These are phyloP conservation scores for Meriones psammophilus DNA, from an alignment of 2,797 vertebrate genomes.

Conservation along the genomic window DNA sequence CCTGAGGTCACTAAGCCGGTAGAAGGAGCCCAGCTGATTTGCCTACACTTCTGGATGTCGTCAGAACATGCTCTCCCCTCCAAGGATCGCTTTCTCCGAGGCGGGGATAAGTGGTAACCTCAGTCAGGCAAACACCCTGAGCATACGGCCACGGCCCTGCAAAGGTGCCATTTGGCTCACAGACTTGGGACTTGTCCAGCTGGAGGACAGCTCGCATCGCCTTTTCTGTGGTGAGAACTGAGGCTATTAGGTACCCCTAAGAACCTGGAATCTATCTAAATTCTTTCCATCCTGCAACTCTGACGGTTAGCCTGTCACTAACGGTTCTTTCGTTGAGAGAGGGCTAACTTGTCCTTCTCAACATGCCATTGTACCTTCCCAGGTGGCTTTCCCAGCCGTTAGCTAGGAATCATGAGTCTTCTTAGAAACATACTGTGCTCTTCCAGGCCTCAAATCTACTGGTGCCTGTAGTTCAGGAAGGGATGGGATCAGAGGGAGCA, in stretches of 20 bases:
- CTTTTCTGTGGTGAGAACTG: background rate
- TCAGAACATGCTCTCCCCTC: background rate
- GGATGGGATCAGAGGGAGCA: background rate
- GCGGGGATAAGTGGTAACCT: background rate
- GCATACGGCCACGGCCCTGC: background rate
- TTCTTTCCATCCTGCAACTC: background rate
- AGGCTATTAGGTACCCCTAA: background rate
- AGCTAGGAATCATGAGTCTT: background rate
- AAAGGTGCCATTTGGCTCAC: background rate
- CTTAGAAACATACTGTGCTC: background rate
- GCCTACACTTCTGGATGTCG: background rate
- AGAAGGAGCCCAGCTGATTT: background rate
- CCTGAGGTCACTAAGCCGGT: background rate
- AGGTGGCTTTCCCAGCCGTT: background rate
- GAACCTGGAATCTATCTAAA: background rate
- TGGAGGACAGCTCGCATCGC: background rate
- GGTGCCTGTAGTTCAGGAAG: background rate
- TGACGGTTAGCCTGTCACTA: no score
- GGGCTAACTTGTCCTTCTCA: background rate
- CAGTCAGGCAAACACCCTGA: background rate
- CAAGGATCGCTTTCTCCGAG: background rate
- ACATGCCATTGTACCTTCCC: background rate
- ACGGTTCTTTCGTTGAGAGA: background rate
- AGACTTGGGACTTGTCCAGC: background rate
- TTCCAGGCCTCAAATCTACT: background rate